These are phyloP conservation scores for Euborellia annulipes DNA, from an alignment of 1,140 invertebrate species.

Conservation along the genomic window DNA sequence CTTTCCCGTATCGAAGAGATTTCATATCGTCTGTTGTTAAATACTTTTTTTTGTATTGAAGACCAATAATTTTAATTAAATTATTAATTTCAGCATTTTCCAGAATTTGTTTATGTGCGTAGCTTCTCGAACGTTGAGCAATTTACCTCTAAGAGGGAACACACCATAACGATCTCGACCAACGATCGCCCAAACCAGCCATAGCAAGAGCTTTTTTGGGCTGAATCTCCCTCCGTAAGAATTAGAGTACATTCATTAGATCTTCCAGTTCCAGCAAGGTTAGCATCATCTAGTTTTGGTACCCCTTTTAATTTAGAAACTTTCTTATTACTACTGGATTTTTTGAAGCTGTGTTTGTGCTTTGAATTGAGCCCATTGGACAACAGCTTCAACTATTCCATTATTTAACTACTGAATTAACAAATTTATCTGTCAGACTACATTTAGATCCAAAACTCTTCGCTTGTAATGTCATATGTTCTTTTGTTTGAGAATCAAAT, in stretches of 20 bases:
- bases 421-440: slow-evolving; percentile 77
- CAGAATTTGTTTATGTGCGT: slow-evolving; percentile 89
- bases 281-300: slow-evolving; percentile 97
- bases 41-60: slow-evolving; percentile 97
- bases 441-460: slow-evolving; percentile 97
- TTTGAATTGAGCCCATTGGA: slow-evolving; percentile 94
- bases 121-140: slow-evolving; percentile 95
- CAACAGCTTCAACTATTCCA: slow-evolving; percentile 82
- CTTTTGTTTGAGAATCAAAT: slow-evolving; percentile 99
- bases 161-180: slow-evolving; percentile 95
- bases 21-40: slow-evolving; percentile 75
- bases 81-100: slow-evolving; percentile 98
- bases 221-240: slow-evolving; percentile 99
- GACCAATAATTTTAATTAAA: slow-evolving; percentile 83
- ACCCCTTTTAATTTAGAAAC: slow-evolving; percentile 35
- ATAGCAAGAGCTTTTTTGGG: slow-evolving; percentile 96
- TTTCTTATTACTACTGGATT: slow-evolving; percentile 24
- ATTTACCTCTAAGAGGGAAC: slow-evolving; percentile 95
- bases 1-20: slow-evolving; percentile 82
- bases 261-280: slow-evolving; percentile 86
- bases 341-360: slow-evolving; percentile 82
- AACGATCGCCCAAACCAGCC: slow-evolving; percentile 85
- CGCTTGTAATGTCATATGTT: slow-evolving; percentile 90
- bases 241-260: slow-evolving; percentile 89
- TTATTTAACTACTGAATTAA: slow-evolving; percentile 57